A percentile compares a stretch with the other conserved stretches of the same genome.
These are phyloP conservation scores for Mimas tiliae DNA, from an alignment of 2,888 invertebrate genomes.

Conservation along the genomic window DNA sequence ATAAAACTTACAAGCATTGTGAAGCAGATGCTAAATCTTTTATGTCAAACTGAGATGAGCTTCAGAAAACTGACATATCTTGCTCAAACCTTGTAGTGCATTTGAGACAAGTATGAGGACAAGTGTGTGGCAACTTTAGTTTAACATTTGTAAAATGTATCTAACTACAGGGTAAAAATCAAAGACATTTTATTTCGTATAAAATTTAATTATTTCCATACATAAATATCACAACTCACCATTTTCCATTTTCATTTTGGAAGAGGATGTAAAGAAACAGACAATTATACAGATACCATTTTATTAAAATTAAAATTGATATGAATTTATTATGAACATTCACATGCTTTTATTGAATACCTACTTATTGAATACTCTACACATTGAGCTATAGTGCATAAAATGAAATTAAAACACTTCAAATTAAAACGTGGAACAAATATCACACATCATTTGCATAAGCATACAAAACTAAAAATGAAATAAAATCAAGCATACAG, in stretches of 20 bases:
- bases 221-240: background rate
- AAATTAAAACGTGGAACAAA: background rate
- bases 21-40: too few species aligned
- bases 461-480: background rate
- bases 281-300: slow-evolving; percentile 33
- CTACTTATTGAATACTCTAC: too few species aligned
- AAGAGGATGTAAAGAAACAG: slow-evolving; percentile 12
- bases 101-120: slow-evolving; percentile 4
- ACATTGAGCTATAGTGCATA: background rate
- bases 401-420: background rate
- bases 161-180: slow-evolving; percentile 3
- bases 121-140: background rate
- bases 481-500: background rate
- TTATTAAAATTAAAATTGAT: slow-evolving; percentile 31
- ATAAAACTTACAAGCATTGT: too few species aligned
- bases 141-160: background rate
- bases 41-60: background rate
- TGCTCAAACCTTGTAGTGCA: slow-evolving; percentile 23
- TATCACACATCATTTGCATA: background rate
- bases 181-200: slow-evolving; percentile 1
- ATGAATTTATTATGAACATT: background rate
- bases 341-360: slow-evolving; percentile 2
- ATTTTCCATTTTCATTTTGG: background rate
- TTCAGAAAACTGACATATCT: background rate
- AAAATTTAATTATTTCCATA: background rate